phyloP scores from a whole-genome alignment of 2,797 vertebrate species.

The Muscicapa comitata region DNA sequence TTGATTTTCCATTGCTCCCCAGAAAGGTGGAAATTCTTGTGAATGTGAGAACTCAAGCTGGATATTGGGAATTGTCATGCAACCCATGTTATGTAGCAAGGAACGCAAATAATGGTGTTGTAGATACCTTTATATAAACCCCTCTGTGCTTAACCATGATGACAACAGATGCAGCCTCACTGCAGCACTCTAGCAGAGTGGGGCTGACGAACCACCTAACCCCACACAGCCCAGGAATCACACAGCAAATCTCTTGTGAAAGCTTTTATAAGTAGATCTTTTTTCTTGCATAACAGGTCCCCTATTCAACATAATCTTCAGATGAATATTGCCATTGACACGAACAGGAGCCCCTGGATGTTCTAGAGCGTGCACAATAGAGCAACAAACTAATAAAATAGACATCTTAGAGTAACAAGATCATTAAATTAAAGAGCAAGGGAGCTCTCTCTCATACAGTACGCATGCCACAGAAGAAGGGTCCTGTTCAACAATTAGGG shows the following conservation, averaged over 20 bases:
- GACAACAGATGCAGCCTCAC: neutral
- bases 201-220: neutral
- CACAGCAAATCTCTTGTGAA: neutral
- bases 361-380: neutral
- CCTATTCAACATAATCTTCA: neutral
- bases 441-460: neutral
- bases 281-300: neutral
- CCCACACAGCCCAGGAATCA: neutral
- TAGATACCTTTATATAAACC: neutral
- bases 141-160: accelerated
- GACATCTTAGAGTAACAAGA: neutral
- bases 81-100: neutral
- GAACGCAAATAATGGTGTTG: neutral
- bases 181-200: neutral
- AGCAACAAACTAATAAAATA: neutral
- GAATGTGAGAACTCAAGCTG: neutral
- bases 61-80: neutral
- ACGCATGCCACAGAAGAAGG: neutral
- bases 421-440: neutral
- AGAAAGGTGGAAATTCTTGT: neutral
- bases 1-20: neutral
- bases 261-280: neutral
- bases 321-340: neutral
- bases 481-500: neutral
- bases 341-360: neutral